Evolutionary conservation across 2,113 vertebrate species (phyloP).

Genomic region (Crotalus helleri): DNA sequence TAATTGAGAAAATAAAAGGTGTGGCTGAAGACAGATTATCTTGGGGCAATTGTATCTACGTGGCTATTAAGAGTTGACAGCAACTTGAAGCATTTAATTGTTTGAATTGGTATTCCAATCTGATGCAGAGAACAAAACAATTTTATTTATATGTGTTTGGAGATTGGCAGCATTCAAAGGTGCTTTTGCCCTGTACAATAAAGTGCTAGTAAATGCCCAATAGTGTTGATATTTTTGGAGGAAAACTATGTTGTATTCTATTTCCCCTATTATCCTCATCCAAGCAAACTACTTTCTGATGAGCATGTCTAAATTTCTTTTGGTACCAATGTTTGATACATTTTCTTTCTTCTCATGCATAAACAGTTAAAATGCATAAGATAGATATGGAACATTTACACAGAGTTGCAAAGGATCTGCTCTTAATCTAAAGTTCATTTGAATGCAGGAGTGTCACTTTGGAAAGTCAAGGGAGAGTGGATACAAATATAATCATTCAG

Average conservation of each 20-base stretch:
- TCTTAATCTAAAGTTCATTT: not conserved
- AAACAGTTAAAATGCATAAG: not conserved
- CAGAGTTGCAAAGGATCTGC: not conserved
- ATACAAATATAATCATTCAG: not conserved
- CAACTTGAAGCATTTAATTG: slow-evolving; percentile 18
- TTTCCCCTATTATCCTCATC: not conserved
- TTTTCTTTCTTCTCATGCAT: not conserved
- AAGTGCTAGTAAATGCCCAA: not conserved
- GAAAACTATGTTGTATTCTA: not conserved
- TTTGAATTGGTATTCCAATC: slow-evolving; percentile 23
- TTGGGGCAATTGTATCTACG: not conserved
- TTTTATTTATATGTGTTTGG: not conserved
- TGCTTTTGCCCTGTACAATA: not conserved
- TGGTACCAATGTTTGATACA: not conserved
- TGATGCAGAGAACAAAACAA: slow-evolving; percentile 22
- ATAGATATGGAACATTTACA: not conserved
- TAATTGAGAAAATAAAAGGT: not conserved
- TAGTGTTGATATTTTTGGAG: not conserved
- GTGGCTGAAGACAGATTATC: not conserved
- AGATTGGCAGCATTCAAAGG: not conserved
- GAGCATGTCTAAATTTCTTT: not conserved
- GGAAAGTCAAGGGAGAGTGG: not conserved
- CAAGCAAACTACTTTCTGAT: not conserved
- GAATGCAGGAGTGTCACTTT: not conserved
- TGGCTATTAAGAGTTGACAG: not conserved